A percentile compares a stretch with the other conserved stretches of the same genome.
phyloP scores from a whole-genome alignment of 2,113 vertebrate genomes.

The Nesoenas mayeri region DNA sequence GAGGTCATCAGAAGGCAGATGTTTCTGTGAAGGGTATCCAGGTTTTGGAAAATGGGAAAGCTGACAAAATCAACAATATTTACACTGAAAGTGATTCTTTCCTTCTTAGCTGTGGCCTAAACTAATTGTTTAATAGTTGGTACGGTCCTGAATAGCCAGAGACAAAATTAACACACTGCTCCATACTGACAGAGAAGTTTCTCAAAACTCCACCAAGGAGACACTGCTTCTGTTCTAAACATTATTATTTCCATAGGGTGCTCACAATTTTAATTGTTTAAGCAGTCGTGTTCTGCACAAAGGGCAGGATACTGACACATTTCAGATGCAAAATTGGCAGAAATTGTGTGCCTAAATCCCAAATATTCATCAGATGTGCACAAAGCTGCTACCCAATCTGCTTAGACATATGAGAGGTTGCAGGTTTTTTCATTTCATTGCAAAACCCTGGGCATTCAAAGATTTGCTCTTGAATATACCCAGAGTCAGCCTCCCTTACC shows the following conservation, averaged over 20 bases:
- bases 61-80: background rate
- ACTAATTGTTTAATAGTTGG: background rate
- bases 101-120: background rate
- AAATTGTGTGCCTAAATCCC: accelerated
- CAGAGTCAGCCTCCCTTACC: background rate
- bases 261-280: background rate
- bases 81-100: background rate
- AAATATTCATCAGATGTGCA: background rate
- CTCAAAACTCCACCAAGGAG: background rate
- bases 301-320: background rate
- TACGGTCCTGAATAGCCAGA: background rate
- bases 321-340: background rate
- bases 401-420: background rate
- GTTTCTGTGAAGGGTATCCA: background rate
- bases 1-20: background rate
- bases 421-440: background rate
- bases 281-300: background rate
- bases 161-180: background rate
- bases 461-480: background rate
- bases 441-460: background rate
- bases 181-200: background rate
- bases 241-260: background rate
- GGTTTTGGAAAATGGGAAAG: background rate
- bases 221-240: accelerated
- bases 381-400: background rate